Percentiles rank a stretch among this genome's conserved stretches.
Evolutionary conservation across 2,888 invertebrate genomes (phyloP).

Genomic region (Monopis laevigella): DNA sequence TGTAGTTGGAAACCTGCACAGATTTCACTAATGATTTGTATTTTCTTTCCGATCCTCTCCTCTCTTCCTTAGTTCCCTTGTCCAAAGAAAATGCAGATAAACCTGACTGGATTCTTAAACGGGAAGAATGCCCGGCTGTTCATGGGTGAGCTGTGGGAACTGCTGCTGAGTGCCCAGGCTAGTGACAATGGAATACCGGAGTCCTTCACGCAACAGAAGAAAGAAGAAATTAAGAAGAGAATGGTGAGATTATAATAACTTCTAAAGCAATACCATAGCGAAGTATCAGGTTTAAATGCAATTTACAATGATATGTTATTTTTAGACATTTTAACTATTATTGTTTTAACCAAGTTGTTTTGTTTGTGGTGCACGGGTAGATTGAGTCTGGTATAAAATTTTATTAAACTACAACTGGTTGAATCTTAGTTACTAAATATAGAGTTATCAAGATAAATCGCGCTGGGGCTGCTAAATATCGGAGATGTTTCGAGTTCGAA

Average conservation of each 20-base stretch:
- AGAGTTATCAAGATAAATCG: too few relatives aligned
- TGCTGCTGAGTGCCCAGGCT: constrained; percentile 94
- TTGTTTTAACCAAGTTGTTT: too few relatives aligned
- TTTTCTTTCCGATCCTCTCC: constrained; percentile 53
- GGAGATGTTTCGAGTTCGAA: too few relatives aligned
- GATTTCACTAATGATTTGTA: constrained; percentile 20
- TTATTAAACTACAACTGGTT: too few relatives aligned
- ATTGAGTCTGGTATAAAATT: too few relatives aligned
- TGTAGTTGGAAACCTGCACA: background rate
- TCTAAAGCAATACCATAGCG: background rate
- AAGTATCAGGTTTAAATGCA: too few relatives aligned
- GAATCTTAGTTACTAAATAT: too few relatives aligned
- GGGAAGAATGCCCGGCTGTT: constrained; percentile 97
- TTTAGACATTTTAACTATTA: too few relatives aligned
- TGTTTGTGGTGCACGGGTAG: too few relatives aligned
- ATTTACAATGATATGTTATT: too few relatives aligned
- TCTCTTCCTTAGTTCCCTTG: constrained; percentile 84
- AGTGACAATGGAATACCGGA: constrained; percentile 96
- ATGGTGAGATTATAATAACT: constrained; percentile 64
- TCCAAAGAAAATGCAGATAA: constrained; percentile 99
- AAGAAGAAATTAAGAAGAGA: constrained; percentile 93
- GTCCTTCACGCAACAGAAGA: constrained; percentile 93
- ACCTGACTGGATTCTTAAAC: constrained; percentile 98
- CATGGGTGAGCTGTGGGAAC: constrained; percentile 97
- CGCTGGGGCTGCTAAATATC: too few relatives aligned